Evolutionary conservation across 2,797 vertebrate species (phyloP).

Genomic region (Vipera ursinii): DNA sequence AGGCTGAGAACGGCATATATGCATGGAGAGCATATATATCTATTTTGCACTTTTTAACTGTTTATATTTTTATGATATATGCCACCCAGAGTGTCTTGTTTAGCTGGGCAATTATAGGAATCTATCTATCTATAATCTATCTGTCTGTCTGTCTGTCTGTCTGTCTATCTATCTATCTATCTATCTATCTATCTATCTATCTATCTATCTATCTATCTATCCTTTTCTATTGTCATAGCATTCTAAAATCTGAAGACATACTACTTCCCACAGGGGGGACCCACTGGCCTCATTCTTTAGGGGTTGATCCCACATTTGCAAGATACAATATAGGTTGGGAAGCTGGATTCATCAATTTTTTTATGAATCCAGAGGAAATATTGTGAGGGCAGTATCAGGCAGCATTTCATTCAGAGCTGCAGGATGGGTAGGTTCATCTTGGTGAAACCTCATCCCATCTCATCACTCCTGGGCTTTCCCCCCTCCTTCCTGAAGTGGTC

Average conservation of each 20-base stretch:
- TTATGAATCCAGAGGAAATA: not conserved
- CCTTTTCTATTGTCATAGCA: not conserved
- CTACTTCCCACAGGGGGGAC: not conserved
- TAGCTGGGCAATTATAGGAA: not conserved
- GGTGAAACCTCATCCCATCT: not conserved
- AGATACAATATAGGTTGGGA: not conserved
- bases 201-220: not conserved
- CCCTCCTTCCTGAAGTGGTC: not conserved
- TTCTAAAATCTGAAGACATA: not conserved
- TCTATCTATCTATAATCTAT: not conserved
- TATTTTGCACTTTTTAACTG: not conserved
- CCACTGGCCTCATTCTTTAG: not conserved
- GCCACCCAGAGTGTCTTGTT: not conserved
- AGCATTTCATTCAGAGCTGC: not conserved
- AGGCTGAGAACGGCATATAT: not conserved
- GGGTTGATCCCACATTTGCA: not conserved
- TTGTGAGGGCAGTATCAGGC: not conserved
- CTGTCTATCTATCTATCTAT: not conserved
- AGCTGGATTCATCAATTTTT: not conserved
- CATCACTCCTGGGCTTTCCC: not conserved
- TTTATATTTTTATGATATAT: not conserved
- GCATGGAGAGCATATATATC: not conserved
- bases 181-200: not conserved
- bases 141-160: not conserved
- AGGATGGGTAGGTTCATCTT: not conserved